Conservation (phyloP, 1,140 invertebrate genomes). For the Lepidotrigona ventralis region DNA sequence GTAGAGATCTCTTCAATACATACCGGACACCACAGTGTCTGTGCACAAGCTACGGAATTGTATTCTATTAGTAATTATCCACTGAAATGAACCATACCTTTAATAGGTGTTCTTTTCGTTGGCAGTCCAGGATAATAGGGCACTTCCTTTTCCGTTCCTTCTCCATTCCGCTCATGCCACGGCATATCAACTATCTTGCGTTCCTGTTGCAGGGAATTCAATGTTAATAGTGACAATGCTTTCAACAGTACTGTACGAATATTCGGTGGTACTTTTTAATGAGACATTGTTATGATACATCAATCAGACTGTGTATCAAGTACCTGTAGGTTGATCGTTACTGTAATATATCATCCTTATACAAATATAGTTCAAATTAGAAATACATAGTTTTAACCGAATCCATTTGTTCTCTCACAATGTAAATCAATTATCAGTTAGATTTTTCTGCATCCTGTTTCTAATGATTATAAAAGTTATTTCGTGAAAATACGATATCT, state of each 20-base stretch:
- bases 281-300: constrained; percentile 56
- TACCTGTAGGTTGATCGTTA: constrained; percentile 60
- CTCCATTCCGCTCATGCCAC: constrained; percentile 84
- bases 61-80: constrained; percentile 77
- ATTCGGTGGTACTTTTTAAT: constrained; percentile 53
- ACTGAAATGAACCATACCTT: constrained; percentile 82
- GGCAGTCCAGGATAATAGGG: constrained; percentile 85
- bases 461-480: constrained; percentile 56
- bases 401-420: constrained; percentile 54
- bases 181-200: constrained; percentile 87
- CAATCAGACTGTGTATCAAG: constrained; percentile 60
- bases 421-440: constrained; percentile 51
- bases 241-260: constrained; percentile 38
- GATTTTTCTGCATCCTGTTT: constrained; percentile 58
- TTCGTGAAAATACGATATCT: constrained; percentile 23
- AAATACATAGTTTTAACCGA: constrained; percentile 61
- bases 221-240: constrained; percentile 53
- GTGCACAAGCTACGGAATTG: constrained; percentile 80
- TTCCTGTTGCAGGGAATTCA: constrained; percentile 78
- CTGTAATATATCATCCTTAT: constrained; percentile 62
- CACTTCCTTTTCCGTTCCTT: constrained; percentile 83
- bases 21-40: constrained; percentile 77
- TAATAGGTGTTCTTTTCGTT: constrained; percentile 88
- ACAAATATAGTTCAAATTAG: constrained; percentile 62
- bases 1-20: constrained; percentile 78